These are phyloP conservation scores for Antheraea mylitta DNA, from an alignment of 1,140 invertebrate genomes.

Conservation along the genomic window DNA sequence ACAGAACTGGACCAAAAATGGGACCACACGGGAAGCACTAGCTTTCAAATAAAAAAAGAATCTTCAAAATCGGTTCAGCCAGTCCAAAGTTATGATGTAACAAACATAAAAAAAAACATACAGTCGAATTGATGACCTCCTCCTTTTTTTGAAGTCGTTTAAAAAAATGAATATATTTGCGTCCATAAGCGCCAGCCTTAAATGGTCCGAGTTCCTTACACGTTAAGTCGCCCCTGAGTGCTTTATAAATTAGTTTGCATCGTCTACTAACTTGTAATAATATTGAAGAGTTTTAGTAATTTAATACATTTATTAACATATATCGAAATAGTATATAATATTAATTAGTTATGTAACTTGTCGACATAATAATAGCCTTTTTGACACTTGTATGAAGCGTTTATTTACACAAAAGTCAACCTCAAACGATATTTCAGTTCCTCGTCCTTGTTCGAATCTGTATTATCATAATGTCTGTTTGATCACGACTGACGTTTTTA, in stretches of 20 bases:
- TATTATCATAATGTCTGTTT: constrained; percentile 2
- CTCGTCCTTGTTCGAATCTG: neutral
- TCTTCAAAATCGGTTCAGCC: no score
- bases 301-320: neutral
- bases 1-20: no score
- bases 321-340: neutral
- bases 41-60: no score
- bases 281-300: neutral
- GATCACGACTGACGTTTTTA: neutral
- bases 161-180: no score
- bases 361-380: constrained; percentile 10
- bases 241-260: neutral
- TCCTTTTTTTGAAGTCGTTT: no score
- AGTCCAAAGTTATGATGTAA: no score
- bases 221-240: neutral
- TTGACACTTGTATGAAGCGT: constrained; percentile 4
- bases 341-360: constrained; percentile 3
- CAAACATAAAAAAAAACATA: no score
- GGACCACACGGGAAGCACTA: no score
- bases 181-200: no score
- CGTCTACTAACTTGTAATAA: neutral
- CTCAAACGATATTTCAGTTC: neutral
- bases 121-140: no score
- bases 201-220: no score
- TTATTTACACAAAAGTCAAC: neutral